These are phyloP conservation scores for Meganola albula DNA, from an alignment of 2,888 invertebrate species.

Conservation along the genomic window DNA sequence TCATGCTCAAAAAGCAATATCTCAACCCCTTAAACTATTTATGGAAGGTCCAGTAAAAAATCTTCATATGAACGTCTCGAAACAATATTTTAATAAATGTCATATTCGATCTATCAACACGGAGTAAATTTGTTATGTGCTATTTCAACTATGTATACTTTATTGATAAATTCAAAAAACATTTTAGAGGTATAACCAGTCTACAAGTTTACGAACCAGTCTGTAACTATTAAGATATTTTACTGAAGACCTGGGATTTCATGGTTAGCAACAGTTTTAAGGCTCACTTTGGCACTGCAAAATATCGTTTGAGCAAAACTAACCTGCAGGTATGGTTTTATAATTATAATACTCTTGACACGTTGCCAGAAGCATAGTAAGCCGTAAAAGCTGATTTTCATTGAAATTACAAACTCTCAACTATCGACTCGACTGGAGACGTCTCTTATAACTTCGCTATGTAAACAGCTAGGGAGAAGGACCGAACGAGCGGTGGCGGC, in stretches of 20 bases:
- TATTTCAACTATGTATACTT: conserved; percentile 60
- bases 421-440: conserved; percentile 35
- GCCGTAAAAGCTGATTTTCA: conserved; percentile 67
- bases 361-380: conserved; percentile 68
- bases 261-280: conserved; percentile 59
- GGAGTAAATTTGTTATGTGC: conserved; percentile 52
- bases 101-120: conserved; percentile 48
- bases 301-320: conserved; percentile 65
- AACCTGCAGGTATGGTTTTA: conserved; percentile 46
- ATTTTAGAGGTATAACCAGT: conserved; percentile 71
- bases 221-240: conserved; percentile 68
- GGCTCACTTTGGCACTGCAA: conserved; percentile 75
- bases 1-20: conserved; percentile 27
- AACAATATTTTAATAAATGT: conserved; percentile 45
- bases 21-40: conserved; percentile 33
- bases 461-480: conserved; percentile 27
- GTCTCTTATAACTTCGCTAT: conserved; percentile 29
- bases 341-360: conserved; percentile 35
- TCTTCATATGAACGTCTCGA: conserved; percentile 41
- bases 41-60: conserved; percentile 57
- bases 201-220: conserved; percentile 73
- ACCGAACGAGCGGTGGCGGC: too few species aligned
- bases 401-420: conserved; percentile 39
- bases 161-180: conserved; percentile 55
- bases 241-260: conserved; percentile 62